Conservation (phyloP, 2,797 vertebrate genomes). For the Notolepis coatsorum region DNA sequence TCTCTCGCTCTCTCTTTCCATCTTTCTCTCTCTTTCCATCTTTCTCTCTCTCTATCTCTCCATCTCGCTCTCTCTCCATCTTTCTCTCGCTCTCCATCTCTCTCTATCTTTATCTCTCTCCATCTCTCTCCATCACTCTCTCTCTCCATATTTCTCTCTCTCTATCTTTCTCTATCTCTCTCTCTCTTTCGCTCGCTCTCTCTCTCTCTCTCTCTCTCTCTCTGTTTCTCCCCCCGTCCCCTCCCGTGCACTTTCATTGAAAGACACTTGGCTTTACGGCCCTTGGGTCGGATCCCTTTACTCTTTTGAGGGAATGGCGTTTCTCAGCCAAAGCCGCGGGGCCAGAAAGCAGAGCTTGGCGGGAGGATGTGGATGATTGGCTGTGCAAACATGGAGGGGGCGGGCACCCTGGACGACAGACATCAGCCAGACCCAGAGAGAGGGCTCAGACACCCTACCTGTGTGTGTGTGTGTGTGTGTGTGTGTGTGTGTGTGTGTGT, state of each 20-base stretch:
- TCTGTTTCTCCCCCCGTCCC: background rate
- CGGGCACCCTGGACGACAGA: slow-evolving; percentile 59
- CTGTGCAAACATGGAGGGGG: slow-evolving; percentile 59
- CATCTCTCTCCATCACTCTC: too few species aligned
- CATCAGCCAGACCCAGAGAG: slow-evolving; percentile 46
- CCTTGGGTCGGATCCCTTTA: slow-evolving; percentile 71
- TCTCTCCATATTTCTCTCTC: too few species aligned
- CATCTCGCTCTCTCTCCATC: too few species aligned
- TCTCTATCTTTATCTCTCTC: too few species aligned
- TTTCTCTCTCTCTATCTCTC: too few species aligned
- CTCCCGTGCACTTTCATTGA: slow-evolving; percentile 50
- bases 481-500: slow-evolving; percentile 25
- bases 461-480: background rate
- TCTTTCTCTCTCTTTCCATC: too few species aligned
- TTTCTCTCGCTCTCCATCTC: too few species aligned
- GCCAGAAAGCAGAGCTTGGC: slow-evolving; percentile 60
- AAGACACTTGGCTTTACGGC: slow-evolving; percentile 46
- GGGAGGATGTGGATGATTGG: slow-evolving; percentile 66
- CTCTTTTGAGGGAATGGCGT: slow-evolving; percentile 50
- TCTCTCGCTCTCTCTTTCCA: too few species aligned
- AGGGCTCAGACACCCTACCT: slow-evolving; percentile 44
- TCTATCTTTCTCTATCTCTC: too few species aligned
- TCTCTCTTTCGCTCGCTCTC: too few species aligned
- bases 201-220: too few species aligned
- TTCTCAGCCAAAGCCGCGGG: slow-evolving; percentile 46